Conservation (phyloP, 1,140 invertebrate genomes). For the Plectrocnemia conspersa region DNA sequence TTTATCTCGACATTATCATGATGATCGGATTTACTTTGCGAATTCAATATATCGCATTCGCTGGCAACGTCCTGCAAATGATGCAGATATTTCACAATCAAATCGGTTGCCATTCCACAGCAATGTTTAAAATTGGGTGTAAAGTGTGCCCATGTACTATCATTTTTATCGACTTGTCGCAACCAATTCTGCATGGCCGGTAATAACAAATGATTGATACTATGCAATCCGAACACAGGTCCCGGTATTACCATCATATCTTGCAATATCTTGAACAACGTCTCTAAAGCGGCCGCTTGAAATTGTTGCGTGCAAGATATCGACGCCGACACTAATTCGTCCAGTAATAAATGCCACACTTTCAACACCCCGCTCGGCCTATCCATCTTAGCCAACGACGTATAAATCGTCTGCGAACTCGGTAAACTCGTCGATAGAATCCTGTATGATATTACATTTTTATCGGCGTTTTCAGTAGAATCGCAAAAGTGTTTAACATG, state of each 20-base stretch:
- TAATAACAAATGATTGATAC: constrained; percentile 82
- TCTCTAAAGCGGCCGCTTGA: constrained; percentile 82
- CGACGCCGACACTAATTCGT: constrained; percentile 78
- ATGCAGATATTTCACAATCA: constrained; percentile 78
- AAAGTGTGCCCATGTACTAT: constrained; percentile 65
- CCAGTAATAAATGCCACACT: constrained; percentile 88
- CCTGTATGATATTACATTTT: constrained; percentile 57
- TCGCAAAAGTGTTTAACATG: constrained; percentile 50
- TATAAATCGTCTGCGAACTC: constrained; percentile 53
- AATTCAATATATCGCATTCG: constrained; percentile 3
- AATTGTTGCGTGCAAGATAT: constrained; percentile 77
- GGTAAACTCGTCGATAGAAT: constrained; percentile 57
- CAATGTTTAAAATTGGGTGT: constrained; percentile 89
- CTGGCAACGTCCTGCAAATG: constrained; percentile 52
- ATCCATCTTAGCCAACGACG: constrained; percentile 66
- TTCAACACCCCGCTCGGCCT: constrained; percentile 79
- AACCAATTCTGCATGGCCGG: constrained; percentile 89
- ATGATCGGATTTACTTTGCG: constrained; percentile 38
- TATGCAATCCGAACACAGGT: constrained; percentile 80
- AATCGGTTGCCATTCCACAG: constrained; percentile 83
- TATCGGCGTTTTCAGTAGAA: constrained; percentile 44
- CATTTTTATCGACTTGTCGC: constrained; percentile 64
- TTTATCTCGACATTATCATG: constrained; percentile 45
- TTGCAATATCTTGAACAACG: constrained; percentile 75
- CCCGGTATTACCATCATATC: constrained; percentile 73